These are phyloP conservation scores for Mobula birostris DNA, from an alignment of 2,113 vertebrate genomes.

Conservation along the genomic window DNA sequence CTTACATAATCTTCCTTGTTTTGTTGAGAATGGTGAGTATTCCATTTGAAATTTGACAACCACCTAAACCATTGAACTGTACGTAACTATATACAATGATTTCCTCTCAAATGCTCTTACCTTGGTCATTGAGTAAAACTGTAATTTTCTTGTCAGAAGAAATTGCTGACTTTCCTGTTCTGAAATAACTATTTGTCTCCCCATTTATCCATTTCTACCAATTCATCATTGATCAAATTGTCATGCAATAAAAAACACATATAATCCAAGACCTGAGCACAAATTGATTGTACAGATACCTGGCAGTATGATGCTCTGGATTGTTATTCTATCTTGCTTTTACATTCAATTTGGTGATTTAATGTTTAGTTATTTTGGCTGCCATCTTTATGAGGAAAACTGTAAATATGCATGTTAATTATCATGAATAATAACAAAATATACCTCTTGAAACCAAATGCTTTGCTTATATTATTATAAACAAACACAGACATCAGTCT, in stretches of 20 bases:
- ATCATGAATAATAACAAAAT: neutral
- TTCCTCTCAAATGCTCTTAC: neutral
- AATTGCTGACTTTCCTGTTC: neutral
- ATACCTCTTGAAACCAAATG: neutral
- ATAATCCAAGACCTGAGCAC: no score
- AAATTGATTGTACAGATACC: no score
- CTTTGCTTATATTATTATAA: neutral
- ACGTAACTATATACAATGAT: neutral
- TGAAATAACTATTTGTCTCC: neutral
- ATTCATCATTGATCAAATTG: neutral
- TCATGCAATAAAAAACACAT: neutral
- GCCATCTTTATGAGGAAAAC: neutral
- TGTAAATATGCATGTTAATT: neutral
- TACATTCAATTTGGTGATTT: neutral
- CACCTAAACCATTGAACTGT: neutral
- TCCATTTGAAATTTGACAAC: neutral
- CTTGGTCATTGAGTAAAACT: neutral
- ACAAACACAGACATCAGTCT: neutral
- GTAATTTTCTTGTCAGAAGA: neutral
- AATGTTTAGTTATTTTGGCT: neutral
- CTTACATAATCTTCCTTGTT: constrained; percentile 83
- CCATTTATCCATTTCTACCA: neutral
- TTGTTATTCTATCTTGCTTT: neutral
- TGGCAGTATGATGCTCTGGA: neutral
- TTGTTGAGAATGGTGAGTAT: constrained; percentile 76